Conservation (phyloP, 2,797 vertebrate genomes). For the Pygocentrus nattereri region DNA sequence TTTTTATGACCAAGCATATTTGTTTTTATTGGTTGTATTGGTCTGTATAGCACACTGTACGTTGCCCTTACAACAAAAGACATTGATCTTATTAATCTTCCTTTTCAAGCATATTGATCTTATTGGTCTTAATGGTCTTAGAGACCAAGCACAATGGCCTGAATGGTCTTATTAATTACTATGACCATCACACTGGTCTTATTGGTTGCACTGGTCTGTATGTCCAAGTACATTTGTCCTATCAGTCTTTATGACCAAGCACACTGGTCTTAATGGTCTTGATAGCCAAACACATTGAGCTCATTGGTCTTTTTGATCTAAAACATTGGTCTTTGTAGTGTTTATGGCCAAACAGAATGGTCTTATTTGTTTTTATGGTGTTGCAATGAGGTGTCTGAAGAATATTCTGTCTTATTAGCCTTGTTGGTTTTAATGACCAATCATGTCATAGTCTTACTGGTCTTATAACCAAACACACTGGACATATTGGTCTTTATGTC, state of each 20-base stretch:
- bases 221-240: neutral
- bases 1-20: neutral
- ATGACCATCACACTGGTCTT: neutral
- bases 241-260: neutral
- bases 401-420: too few relatives aligned
- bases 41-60: too few relatives aligned
- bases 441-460: too few relatives aligned
- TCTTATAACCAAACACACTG: too few relatives aligned
- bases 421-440: too few relatives aligned
- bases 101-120: neutral
- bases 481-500: neutral
- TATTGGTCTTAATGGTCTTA: neutral
- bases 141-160: neutral
- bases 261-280: neutral
- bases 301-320: neutral
- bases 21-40: too few relatives aligned
- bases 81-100: too few relatives aligned
- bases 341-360: neutral
- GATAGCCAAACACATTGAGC: neutral
- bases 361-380: neutral
- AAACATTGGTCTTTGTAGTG: neutral
- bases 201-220: too few relatives aligned
- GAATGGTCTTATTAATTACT: neutral
- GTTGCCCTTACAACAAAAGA: too few relatives aligned
- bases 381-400: too few relatives aligned